A percentile compares a stretch with the other conserved stretches of the same genome.
Conservation (phyloP, 2,888 invertebrate genomes). For the Epinotia brunnichana region DNA sequence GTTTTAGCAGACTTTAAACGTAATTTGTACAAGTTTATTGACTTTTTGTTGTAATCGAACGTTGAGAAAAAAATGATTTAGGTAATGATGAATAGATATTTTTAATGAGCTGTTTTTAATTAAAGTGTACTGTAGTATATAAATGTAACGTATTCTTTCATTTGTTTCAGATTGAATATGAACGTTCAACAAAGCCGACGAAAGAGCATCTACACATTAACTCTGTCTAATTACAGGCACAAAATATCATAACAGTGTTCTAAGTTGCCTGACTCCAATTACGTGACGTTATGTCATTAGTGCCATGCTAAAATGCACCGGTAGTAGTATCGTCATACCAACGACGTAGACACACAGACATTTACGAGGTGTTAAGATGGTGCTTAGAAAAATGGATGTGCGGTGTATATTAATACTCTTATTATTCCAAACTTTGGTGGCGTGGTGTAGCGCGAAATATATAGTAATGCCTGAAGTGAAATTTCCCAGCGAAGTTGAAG, state of each 20-base stretch:
- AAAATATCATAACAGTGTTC: slow-evolving; percentile 59
- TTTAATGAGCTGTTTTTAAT: background rate
- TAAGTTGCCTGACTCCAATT: slow-evolving; percentile 36
- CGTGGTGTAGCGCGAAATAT: slow-evolving; percentile 74
- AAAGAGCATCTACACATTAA: slow-evolving; percentile 66
- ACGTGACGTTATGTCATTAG: slow-evolving; percentile 30
- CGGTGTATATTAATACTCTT: slow-evolving; percentile 76
- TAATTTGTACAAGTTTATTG: background rate
- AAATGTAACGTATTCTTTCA: slow-evolving; percentile 49
- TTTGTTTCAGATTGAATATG: slow-evolving; percentile 77
- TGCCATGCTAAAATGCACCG: slow-evolving; percentile 44
- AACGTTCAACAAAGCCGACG: slow-evolving; percentile 65
- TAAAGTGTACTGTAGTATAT: slow-evolving; percentile 26
- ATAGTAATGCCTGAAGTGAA: slow-evolving; percentile 57
- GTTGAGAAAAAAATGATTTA: background rate
- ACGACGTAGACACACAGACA: slow-evolving; percentile 48
- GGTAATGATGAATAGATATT: background rate
- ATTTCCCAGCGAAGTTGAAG: slow-evolving; percentile 53
- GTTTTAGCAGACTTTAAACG: background rate
- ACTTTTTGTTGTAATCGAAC: slow-evolving; percentile 1
- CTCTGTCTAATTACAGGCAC: slow-evolving; percentile 77
- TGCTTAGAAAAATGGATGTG: slow-evolving; percentile 74
- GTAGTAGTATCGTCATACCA: slow-evolving; percentile 52
- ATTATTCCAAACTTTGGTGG: slow-evolving; percentile 74
- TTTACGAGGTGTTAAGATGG: slow-evolving; percentile 46